These are phyloP conservation scores for Drosophila triauraria DNA, from an alignment of 1,140 invertebrate species.

Conservation along the genomic window DNA sequence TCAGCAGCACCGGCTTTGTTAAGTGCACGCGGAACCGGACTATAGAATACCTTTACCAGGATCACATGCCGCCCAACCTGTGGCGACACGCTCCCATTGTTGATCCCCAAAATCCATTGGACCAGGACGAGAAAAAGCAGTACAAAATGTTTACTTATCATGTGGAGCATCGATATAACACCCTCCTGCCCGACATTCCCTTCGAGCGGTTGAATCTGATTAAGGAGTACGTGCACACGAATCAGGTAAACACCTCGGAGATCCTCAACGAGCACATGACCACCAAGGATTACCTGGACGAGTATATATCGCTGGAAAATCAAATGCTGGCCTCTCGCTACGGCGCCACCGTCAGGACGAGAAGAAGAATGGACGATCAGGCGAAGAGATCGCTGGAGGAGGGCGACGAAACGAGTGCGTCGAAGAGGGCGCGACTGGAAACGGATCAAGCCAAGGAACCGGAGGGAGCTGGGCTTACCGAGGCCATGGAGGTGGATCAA, in stretches of 20 bases:
- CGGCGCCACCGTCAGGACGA: constrained; percentile 40
- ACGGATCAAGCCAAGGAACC: not conserved
- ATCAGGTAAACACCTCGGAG: constrained; percentile 54
- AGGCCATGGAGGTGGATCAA: constrained; percentile 2
- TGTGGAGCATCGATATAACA: constrained; percentile 80
- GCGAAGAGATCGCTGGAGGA: constrained; percentile 31
- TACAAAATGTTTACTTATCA: constrained; percentile 81
- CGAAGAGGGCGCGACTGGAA: constrained; percentile 14
- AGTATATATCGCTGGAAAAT: constrained; percentile 74
- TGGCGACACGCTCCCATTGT: constrained; percentile 67
- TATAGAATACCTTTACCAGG: constrained; percentile 66
- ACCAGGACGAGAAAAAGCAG: constrained; percentile 75
- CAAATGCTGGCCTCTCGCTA: constrained; percentile 69
- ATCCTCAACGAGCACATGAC: constrained; percentile 49
- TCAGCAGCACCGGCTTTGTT: constrained; percentile 40
- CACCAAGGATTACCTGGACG: constrained; percentile 64
- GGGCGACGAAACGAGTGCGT: not conserved
- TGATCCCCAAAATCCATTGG: constrained; percentile 72
- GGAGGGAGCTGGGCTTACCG: not conserved
- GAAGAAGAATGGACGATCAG: not conserved
- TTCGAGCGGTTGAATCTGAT: constrained; percentile 75
- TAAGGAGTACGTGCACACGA: constrained; percentile 71
- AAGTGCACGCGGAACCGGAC: constrained; percentile 54
- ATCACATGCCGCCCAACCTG: constrained; percentile 67
- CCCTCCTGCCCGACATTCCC: constrained; percentile 74